Evolutionary conservation across 2,888 invertebrate species (phyloP), one percentile per base, ranked within the genome.

Genomic region (Gymnocheta viridis): DNA sequence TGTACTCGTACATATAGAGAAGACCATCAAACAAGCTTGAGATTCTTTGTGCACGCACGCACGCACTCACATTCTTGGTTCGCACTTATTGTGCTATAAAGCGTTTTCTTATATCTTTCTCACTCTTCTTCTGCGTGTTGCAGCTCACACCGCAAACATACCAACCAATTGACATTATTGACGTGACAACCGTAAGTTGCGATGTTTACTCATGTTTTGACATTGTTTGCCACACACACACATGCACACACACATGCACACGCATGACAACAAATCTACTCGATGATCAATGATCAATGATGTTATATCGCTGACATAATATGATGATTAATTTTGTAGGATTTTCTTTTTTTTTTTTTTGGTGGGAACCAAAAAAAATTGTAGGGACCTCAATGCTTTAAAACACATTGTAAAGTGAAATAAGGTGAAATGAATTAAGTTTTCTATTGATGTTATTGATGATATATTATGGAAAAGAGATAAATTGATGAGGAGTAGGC

Each of bases 161-260:
- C 81, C 72, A 84, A 74, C 81, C 72, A 84, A 73, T 84, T 78
- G 84, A 77, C 84, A 77, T 81, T 81, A 74, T 84, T 73, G 84
- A 84, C 81, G 81, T 84, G 84, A 78, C 84, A 81, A 81, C 73
- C 81, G 66, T 81, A 81, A 78, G 81, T 77, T 77, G 73, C 77
- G 62, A 73, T 81, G 81, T 84, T 84, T 84, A 81, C 81, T 56
- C 41, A 44, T 84, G 81, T 73, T 77, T 77, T 84, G 84, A 62
- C 81, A 81, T 69, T 64, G 54, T 47, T 72, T 79, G 24, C 35
- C n/a, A 47, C n/a, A 47, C 35, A 38, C 19, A 67, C 44, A 62
- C 17, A 29, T 2, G 12, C 35, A 38, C 56, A 44, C 47, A 27
- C 22, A 24, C 49, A 49, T 7, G 22, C 4, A 1, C n/a, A 17